Evolutionary conservation across 2,797 vertebrate species (phyloP).

Genomic region (Ceryle rudis): DNA sequence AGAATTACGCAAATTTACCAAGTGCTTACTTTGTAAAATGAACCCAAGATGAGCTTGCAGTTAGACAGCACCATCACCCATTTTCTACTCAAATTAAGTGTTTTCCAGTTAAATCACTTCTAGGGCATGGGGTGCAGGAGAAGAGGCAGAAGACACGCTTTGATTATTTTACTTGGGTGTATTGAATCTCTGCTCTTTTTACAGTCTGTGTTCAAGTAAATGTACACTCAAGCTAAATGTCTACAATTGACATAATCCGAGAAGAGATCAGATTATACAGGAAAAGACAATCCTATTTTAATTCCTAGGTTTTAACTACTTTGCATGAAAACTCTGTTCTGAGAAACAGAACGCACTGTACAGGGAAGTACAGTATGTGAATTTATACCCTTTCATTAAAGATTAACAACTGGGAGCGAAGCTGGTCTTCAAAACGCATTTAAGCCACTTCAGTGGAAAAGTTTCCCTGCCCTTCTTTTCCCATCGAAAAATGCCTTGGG

Average conservation of each 20-base stretch:
- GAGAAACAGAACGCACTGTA: background rate
- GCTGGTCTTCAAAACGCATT: background rate
- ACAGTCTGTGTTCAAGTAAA: background rate
- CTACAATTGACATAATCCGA: background rate
- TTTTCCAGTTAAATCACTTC: background rate
- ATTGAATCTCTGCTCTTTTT: background rate
- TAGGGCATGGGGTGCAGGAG: background rate
- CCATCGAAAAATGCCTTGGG: background rate
- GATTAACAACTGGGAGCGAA: background rate
- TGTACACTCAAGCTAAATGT: background rate
- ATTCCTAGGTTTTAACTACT: background rate
- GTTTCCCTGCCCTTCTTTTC: background rate
- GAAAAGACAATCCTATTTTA: background rate
- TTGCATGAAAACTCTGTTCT: background rate
- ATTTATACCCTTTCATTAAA: background rate
- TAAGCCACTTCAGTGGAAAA: background rate
- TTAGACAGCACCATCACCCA: background rate
- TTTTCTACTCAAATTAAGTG: background rate
- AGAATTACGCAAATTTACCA: background rate
- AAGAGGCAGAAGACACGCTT: background rate
- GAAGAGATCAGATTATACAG: background rate
- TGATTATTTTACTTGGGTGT: background rate
- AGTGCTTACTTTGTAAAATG: background rate
- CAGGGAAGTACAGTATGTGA: background rate
- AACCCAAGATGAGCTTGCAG: background rate